A percentile compares a stretch with the other conserved stretches of the same genome.
These are phyloP conservation scores for Plutomurus gul DNA, from an alignment of 1,140 invertebrate genomes.

Conservation along the genomic window DNA sequence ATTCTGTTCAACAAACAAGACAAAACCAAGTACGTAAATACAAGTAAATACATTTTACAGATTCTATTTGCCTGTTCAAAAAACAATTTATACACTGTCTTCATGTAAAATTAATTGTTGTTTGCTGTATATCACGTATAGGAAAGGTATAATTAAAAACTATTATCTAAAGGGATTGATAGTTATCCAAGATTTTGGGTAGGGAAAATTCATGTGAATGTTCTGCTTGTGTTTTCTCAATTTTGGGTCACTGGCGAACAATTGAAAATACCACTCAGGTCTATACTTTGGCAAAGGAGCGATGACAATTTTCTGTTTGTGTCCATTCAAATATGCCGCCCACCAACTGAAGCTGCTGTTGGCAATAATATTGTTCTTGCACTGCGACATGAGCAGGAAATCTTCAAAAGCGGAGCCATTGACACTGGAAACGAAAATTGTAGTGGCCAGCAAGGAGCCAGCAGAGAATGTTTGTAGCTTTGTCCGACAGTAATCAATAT, in stretches of 20 bases:
- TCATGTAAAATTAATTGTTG: too few relatives aligned
- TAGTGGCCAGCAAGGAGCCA: background rate
- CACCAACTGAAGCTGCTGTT: slow-evolving; percentile 44
- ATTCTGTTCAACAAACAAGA: too few relatives aligned
- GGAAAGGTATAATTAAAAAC: background rate
- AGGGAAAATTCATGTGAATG: background rate
- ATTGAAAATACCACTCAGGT: background rate
- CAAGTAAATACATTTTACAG: too few relatives aligned
- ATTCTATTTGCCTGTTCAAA: too few relatives aligned
- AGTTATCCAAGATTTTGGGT: slow-evolving; percentile 2
- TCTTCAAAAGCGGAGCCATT: slow-evolving; percentile 3
- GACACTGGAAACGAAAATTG: slow-evolving; percentile 8
- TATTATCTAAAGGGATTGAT: background rate
- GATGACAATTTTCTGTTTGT: slow-evolving; percentile 25
- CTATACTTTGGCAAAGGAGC: slow-evolving; percentile 8
- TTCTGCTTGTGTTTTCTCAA: background rate
- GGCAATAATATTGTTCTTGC: slow-evolving; percentile 37
- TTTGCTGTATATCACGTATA: background rate
- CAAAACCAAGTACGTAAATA: too few relatives aligned
- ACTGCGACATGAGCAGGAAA: slow-evolving; percentile 33
- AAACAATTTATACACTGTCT: too few relatives aligned
- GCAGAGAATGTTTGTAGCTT: background rate
- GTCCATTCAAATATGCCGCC: slow-evolving; percentile 36
- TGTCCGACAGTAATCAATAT: background rate
- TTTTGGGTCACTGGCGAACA: background rate